Percentiles rank a stretch among this genome's conserved stretches.
Evolutionary conservation across 2,797 vertebrate species (phyloP).

Genomic region (Ispidina lecontei): DNA sequence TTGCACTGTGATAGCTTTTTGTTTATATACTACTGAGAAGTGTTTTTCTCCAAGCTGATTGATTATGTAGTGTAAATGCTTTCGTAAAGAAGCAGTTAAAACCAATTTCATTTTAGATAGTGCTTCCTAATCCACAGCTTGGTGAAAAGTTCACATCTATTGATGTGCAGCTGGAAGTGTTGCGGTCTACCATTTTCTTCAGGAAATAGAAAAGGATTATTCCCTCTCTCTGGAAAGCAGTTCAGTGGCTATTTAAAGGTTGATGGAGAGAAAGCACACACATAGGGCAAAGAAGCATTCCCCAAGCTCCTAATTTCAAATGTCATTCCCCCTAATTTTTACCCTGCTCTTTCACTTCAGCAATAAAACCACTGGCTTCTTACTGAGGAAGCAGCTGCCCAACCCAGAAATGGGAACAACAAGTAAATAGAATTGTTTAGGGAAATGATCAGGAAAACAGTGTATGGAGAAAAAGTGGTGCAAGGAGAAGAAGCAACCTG

Average conservation of each 20-base stretch:
- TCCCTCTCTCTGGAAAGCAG: neutral
- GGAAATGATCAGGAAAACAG: neutral
- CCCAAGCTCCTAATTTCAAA: neutral
- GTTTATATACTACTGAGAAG: neutral
- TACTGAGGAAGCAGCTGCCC: neutral
- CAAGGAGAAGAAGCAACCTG: neutral
- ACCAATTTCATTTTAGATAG: neutral
- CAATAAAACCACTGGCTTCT: neutral
- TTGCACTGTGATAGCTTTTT: neutral
- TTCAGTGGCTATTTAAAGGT: neutral
- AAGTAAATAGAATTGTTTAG: neutral
- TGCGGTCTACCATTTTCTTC: neutral
- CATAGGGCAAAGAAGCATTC: neutral
- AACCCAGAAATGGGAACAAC: neutral
- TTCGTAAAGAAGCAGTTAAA: slow-evolving; percentile 1
- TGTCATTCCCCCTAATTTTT: neutral
- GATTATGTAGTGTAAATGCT: neutral
- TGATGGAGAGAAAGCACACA: neutral
- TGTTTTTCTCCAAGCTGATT: neutral
- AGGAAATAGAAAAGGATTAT: neutral
- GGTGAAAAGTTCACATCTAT: neutral
- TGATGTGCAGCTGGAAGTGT: neutral
- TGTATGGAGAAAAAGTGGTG: neutral
- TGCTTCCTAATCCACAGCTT: neutral
- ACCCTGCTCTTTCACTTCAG: neutral